Evolutionary conservation across 2,113 vertebrate genomes (phyloP), one percentile per base, ranked within the genome.

Genomic region (Entomyzon cyanotis): DNA sequence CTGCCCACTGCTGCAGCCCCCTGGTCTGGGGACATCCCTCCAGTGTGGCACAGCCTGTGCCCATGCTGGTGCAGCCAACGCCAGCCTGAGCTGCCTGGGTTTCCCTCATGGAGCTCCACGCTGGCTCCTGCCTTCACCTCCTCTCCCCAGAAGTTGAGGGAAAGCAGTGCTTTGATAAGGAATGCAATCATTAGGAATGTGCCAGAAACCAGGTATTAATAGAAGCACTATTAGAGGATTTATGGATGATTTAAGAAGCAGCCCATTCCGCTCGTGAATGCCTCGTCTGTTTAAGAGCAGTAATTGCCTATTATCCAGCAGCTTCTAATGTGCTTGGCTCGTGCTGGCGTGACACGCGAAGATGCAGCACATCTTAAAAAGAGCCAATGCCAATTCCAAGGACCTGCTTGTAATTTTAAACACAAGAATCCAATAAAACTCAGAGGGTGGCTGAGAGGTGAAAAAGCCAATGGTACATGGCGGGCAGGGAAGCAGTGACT

Each of bases 271-370:
- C 77, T 49, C 7, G 85, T 67, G 91, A 96, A 95, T 87, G 91
- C 91, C 93, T 94, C 60, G 84, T 93, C 96, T 94, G 93, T 90
- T 96, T 96, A 97, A 97, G 96, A 97, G 83, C 96, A 95, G 95
- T 97, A 97, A 97, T 97, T 97, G 96, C 96, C 94, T 94, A 94
- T 96, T 97, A 97, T 89, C 91, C 64, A 70, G 90, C 96, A 90
- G 93, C 95, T 96, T 94, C 95, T 96, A 95, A 94, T 86, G 94
- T 58, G 95, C 95, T 89, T 76, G 91, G 96, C 94, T 96, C 90
- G 88, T 94, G 96, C 96, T 93, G 92, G 69, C 74, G 28, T 78
- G 95, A 81, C 92, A 80, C 7, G 3, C 15, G 30, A 84, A 92
- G 95, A 95, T 95, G 93, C 94, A 89, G 95, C 90, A 82, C 90